Evolutionary conservation across 2,113 vertebrate genomes (phyloP).

Genomic region (Psophia crepitans): DNA sequence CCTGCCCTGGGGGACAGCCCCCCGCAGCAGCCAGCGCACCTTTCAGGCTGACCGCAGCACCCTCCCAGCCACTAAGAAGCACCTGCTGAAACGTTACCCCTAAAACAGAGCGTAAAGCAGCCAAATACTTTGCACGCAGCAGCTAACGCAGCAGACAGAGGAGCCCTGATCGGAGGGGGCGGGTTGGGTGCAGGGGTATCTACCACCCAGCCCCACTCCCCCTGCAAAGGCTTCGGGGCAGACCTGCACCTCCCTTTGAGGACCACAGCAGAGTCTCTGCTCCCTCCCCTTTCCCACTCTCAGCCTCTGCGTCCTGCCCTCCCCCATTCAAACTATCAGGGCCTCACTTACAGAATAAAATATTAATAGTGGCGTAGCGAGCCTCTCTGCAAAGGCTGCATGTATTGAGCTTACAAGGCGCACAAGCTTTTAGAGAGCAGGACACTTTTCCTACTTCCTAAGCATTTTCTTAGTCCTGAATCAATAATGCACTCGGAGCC

Average conservation of each 20-base stretch:
- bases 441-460: conserved; percentile 77
- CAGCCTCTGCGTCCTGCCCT: neutral
- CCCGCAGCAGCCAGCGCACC: neutral
- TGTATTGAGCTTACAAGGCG: conserved; percentile 60
- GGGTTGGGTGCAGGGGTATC: neutral
- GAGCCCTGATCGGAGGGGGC: neutral
- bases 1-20: neutral
- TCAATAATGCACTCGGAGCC: conserved; percentile 77
- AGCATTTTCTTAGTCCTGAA: conserved; percentile 78
- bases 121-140: neutral
- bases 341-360: conserved; percentile 79
- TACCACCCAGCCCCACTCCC: neutral
- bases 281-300: neutral
- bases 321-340: conserved; percentile 56
- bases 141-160: neutral
- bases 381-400: conserved; percentile 76
- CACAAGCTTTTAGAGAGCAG: conserved; percentile 80
- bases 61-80: neutral
- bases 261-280: neutral
- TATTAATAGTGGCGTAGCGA: conserved; percentile 88
- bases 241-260: neutral
- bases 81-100: neutral
- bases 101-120: neutral
- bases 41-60: neutral
- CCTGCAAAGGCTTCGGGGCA: neutral